phyloP scores from a whole-genome alignment of 2,888 invertebrate species.

The Zygogramma bicolorata region DNA sequence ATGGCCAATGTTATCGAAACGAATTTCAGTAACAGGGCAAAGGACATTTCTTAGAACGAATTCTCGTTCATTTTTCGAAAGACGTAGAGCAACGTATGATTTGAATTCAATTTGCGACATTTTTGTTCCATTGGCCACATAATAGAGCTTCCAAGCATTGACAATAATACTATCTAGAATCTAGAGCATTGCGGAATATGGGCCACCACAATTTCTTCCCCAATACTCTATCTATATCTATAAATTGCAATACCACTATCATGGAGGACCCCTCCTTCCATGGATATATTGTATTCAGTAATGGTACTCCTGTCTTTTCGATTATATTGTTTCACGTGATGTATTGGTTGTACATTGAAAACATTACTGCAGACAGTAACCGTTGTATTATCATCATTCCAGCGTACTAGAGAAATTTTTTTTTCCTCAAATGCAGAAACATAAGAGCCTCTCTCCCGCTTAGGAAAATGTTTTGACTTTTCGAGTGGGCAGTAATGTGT shows the following conservation, averaged over 20 bases:
- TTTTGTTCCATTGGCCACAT: conserved; percentile 39
- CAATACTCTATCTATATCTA: too few species aligned
- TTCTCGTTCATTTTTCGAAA: conserved; percentile 19
- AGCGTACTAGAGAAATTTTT: too few species aligned
- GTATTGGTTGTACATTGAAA: too few species aligned
- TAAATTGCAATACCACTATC: too few species aligned
- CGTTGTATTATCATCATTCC: background rate
- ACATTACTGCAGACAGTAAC: background rate
- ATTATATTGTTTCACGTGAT: background rate
- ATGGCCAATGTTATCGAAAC: too few species aligned
- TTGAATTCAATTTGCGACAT: conserved; percentile 45
- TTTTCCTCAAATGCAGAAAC: background rate
- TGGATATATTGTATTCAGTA: background rate
- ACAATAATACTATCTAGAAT: conserved; percentile 13
- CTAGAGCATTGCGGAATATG: background rate
- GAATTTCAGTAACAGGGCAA: conserved; percentile 18
- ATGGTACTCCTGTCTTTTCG: background rate
- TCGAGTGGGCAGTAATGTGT: background rate
- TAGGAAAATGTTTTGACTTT: background rate
- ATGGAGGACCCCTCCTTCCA: background rate
- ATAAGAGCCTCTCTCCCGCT: background rate
- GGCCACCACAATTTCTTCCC: too few species aligned
- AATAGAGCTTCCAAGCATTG: conserved; percentile 14
- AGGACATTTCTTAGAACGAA: conserved; percentile 21
- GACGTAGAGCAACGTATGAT: conserved; percentile 33